Evolutionary conservation across 2,797 vertebrate species (phyloP).

Genomic region (Rhinoraja longicauda): DNA sequence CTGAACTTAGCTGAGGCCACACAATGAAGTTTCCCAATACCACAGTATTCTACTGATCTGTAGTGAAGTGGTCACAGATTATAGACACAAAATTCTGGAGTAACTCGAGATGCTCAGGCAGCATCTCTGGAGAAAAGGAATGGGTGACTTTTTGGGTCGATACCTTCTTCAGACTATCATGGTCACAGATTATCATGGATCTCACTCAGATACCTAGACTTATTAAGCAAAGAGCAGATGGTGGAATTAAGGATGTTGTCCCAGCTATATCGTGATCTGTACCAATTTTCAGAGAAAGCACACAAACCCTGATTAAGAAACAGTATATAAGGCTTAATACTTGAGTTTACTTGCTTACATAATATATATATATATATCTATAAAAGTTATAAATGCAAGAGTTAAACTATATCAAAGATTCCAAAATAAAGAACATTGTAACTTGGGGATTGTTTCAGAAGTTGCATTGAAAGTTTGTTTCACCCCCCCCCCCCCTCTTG

Average conservation of each 20-base stretch:
- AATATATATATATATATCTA: slow-evolving; percentile 13
- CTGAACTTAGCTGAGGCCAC: not conserved
- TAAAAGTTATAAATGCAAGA: slow-evolving; percentile 36
- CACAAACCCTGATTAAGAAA: not conserved
- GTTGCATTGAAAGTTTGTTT: not conserved
- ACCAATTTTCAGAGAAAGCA: not conserved
- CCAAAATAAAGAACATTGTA: slow-evolving; percentile 19
- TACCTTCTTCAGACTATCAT: no score
- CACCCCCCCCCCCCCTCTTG: no score
- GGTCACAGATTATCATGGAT: not conserved
- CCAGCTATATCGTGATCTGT: not conserved
- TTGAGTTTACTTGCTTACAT: not conserved
- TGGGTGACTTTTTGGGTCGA: no score
- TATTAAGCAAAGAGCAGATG: not conserved
- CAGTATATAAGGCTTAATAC: not conserved
- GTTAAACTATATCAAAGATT: slow-evolving; percentile 28
- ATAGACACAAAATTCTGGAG: not conserved
- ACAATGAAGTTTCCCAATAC: not conserved
- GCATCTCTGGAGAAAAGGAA: no score
- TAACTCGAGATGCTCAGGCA: no score
- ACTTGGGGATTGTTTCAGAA: not conserved
- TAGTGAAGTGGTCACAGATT: not conserved
- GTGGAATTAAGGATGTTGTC: not conserved
- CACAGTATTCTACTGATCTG: not conserved
- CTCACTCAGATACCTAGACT: not conserved